Evolutionary conservation across 2,797 vertebrate species (phyloP), one percentile per base, ranked within the genome.

Genomic region (Telmatherina bonti): DNA sequence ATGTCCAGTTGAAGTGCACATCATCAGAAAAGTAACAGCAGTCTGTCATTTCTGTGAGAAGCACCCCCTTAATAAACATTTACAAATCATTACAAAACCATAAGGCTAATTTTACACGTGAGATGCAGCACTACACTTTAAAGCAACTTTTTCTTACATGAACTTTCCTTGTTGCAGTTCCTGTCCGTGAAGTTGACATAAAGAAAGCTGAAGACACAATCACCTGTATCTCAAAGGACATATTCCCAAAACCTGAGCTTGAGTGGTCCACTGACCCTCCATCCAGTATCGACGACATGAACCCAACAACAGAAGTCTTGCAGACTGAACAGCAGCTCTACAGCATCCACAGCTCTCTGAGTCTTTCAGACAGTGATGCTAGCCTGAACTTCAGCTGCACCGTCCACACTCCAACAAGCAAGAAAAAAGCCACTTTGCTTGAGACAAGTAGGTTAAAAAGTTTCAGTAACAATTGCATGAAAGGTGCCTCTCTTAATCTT

Each of bases 181-280:
- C 72, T 3, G 59, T 83, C 9, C 7, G 20, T 68, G 10, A 54
- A 8, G 59, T 90, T 24, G 9, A 72, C 27, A 65, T 91, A 2
- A 15, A 27, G 33, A 53, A 60, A 26, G 56, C 0, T 24, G 20
- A 11, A 24, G 45, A 82, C 1, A 47, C 9, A 10, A 45, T 90
- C n/a, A 70, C 0, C 76, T 91, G 89, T 74, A 70, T 22, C 18
- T 83, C 83, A 43, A 61, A 74, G 43, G 20, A 45, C 18, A 67
- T 91, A 77, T 90, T 70, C 74, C 89, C 91, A 12, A 0, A 64
- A 33, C 91, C 91, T 1, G 0, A 20, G 1, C 72, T 91, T 54
- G 62, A 7, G n/a, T 93, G 90, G 90, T 68, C 56, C 30, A 58
- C 60, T 49, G 31, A 30, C 0, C 58, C 56, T 15, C 20, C 2